These are phyloP conservation scores for Cynopterus sphinx DNA, from an alignment of 2,797 vertebrate genomes.

Conservation along the genomic window DNA sequence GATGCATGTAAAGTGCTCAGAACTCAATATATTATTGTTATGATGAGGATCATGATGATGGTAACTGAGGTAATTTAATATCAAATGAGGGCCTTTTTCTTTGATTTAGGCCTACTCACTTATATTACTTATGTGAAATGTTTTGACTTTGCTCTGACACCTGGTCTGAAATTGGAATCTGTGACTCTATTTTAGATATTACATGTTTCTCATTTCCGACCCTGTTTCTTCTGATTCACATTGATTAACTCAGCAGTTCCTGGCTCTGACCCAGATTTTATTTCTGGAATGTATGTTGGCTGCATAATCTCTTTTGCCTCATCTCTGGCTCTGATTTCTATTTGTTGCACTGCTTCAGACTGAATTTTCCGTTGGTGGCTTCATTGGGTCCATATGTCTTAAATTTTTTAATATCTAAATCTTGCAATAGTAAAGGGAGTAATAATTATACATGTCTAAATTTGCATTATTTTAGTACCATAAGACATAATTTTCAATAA, in stretches of 20 bases:
- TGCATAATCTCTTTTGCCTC: conserved; percentile 36
- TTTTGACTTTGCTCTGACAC: background rate
- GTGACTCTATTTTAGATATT: conserved; percentile 38
- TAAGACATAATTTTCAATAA: background rate
- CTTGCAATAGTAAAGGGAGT: background rate
- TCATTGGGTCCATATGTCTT: background rate
- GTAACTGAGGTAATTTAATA: background rate
- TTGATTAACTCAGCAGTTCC: conserved; percentile 46
- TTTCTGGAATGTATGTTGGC: conserved; percentile 64
- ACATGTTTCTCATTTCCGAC: conserved; percentile 35
- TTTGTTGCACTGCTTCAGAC: conserved; percentile 5
- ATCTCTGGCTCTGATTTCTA: background rate
- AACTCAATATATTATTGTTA: background rate
- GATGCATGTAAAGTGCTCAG: background rate
- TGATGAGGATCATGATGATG: background rate
- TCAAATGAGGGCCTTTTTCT: background rate
- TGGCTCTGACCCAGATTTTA: conserved; percentile 64
- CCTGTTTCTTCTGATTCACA: conserved; percentile 54
- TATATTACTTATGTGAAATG: background rate
- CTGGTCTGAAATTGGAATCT: background rate
- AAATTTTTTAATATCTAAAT: background rate
- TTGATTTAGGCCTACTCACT: background rate
- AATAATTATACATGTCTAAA: background rate
- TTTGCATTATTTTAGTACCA: background rate
- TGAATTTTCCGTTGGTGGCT: conserved; percentile 9